Evolutionary conservation across 1,140 invertebrate genomes (phyloP), one percentile per base, ranked within the genome.

Genomic region (Heliothis subflexa): DNA sequence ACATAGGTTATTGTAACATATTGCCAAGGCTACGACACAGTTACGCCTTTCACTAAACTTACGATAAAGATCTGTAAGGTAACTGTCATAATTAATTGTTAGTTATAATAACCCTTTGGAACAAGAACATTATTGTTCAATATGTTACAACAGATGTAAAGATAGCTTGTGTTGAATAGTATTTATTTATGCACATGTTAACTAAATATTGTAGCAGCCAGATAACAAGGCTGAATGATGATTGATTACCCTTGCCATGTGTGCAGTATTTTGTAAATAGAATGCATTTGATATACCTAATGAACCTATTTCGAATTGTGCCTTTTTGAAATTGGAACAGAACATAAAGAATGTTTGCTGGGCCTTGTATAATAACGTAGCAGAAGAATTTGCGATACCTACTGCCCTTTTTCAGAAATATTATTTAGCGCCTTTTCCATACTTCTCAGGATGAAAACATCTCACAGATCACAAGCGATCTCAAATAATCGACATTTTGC

Each of bases 11-110:
- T 49, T 68, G 64, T 68, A 28, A 68, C 64, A 68, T 40, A 50
- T 68, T 13, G 64, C 50, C 64, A 70, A 54, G 28, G 55, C 49
- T 52, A 11, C 25, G 74, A 21, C 74, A 66, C 73, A 62, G 73
- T 75, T 75, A 12, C 21, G 59, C 45, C 73, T 75, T 75, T 75
- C 57, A 75, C 73, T 25, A 33, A 49, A 70, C 10, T 47, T 47
- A 62, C 1, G 12, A 47, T 74, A 13, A 18, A 14, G 14, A 52
- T n/a, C n/a, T 52, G 14, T n/a, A n/a, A 52, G 50, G 50, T 52
- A 52, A 52, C 50, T 52, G 50, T n/a, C 50, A 14, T 52, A 52
- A 14, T 40, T 14, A 16, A n/a, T n/a, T n/a, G 5, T n/a, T 52
- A 52, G 50, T 52, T 52, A 52, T n/a, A 14, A 52, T n/a, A n/a